Conservation (phyloP, 2,797 vertebrate genomes). For the Florisuga fusca region DNA sequence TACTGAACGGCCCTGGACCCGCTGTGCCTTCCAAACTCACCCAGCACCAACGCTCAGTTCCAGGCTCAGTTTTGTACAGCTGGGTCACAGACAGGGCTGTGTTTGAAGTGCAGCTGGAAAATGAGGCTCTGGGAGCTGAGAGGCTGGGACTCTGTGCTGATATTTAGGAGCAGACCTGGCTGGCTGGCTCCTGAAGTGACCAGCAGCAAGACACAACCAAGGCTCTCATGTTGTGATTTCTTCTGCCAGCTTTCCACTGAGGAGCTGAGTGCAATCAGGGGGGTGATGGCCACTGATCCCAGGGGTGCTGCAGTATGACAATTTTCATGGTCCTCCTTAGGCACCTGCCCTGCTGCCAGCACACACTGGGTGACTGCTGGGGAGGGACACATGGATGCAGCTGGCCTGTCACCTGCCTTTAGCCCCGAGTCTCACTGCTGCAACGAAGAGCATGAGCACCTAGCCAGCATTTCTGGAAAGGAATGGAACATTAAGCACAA, state of each 20-base stretch:
- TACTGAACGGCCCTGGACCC: neutral
- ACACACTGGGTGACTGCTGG: neutral
- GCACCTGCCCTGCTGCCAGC: neutral
- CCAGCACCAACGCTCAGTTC: neutral
- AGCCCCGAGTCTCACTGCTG: neutral
- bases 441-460: neutral
- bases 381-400: neutral
- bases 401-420: neutral
- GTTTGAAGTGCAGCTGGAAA: neutral
- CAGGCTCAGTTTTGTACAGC: neutral
- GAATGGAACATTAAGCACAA: neutral
- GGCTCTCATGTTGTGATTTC: rapidly evolving
- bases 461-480: neutral
- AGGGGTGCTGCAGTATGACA: neutral
- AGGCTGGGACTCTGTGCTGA: neutral
- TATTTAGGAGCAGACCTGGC: neutral
- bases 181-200: neutral
- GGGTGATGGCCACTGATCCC: neutral
- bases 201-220: neutral
- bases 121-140: neutral
- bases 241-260: neutral
- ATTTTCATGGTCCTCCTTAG: neutral
- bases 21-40: neutral
- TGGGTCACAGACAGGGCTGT: neutral
- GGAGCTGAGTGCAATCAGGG: neutral